These are phyloP conservation scores for Balanococcus diminutus DNA, from an alignment of 2,888 invertebrate genomes.

Conservation along the genomic window DNA sequence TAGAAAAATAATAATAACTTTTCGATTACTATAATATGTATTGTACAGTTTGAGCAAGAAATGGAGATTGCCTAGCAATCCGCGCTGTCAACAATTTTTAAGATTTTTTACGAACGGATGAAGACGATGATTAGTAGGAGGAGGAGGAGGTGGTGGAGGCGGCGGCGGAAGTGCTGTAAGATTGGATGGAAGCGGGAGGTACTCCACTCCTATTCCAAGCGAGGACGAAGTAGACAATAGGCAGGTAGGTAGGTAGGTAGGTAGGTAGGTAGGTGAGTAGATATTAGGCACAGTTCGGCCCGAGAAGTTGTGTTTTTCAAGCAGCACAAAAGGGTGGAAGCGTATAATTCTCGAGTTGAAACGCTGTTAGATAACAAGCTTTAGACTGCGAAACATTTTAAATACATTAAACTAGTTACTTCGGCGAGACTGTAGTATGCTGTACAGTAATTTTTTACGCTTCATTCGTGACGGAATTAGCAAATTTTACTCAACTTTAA, in stretches of 20 bases:
- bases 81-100: background rate
- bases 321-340: background rate
- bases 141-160: no score
- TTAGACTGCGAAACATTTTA: background rate
- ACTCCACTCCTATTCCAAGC: background rate
- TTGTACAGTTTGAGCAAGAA: background rate
- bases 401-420: background rate
- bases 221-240: background rate
- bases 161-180: no score
- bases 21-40: background rate
- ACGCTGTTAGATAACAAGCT: background rate
- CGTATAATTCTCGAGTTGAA: background rate
- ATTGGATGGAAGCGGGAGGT: no score
- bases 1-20: conserved; percentile 13
- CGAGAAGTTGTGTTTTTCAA: background rate
- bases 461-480: background rate
- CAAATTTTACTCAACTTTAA: background rate
- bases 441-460: background rate
- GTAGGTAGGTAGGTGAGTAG: no score
- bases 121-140: no score
- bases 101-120: background rate
- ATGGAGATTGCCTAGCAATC: background rate
- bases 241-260: no score
- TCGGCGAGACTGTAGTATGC: no score
- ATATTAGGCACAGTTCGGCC: background rate